A percentile compares a stretch with the other conserved stretches of the same genome.
phyloP scores from a whole-genome alignment of 2,113 vertebrate species.

The Nycticorax nycticorax region DNA sequence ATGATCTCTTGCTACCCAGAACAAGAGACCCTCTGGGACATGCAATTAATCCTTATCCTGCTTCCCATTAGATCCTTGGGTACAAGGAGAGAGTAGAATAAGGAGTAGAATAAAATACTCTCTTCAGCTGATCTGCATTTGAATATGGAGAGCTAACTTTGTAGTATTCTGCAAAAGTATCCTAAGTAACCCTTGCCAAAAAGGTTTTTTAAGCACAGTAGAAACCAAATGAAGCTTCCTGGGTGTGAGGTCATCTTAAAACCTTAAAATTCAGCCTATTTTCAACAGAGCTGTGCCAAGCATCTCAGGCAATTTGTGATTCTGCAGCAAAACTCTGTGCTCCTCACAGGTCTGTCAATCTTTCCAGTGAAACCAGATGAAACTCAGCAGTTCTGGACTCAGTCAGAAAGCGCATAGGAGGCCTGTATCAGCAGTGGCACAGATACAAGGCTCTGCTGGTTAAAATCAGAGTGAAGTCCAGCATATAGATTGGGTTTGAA shows the following conservation, averaged over 20 bases:
- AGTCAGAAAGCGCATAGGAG: neutral
- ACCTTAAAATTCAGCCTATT: neutral
- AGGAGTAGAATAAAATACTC: neutral
- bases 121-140: neutral
- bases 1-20: neutral
- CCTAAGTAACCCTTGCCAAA: neutral
- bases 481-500: neutral
- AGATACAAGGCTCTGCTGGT: neutral
- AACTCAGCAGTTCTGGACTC: neutral
- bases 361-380: neutral
- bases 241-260: neutral
- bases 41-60: neutral
- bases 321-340: neutral
- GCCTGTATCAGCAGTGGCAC: neutral
- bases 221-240: neutral
- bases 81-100: neutral
- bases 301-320: neutral
- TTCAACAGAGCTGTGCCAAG: neutral
- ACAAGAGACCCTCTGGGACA: neutral
- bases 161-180: neutral
- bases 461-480: neutral
- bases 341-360: neutral
- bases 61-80: neutral
- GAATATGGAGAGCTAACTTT: neutral
- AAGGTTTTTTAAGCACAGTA: neutral